Evolutionary conservation across 2,113 vertebrate genomes (phyloP), one percentile per base, ranked within the genome.

Genomic region (Seriola dumerili): DNA sequence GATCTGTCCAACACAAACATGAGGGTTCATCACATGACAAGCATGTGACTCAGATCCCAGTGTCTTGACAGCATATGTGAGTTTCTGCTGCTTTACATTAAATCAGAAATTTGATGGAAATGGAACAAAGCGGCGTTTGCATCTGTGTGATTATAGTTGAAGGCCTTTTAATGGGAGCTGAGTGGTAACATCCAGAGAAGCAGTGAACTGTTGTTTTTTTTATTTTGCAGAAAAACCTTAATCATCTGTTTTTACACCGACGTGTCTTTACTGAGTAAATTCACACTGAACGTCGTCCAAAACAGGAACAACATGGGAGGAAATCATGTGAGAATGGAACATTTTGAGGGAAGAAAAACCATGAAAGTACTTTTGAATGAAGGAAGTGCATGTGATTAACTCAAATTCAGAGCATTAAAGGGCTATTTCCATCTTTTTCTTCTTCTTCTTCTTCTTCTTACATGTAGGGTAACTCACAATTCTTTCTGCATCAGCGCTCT

Each of bases 21-120:
- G 58, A 63, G 32, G 38, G 52, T 65, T 83, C 32, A 72, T 88
- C 67, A 71, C 42, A 25, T 71, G 48, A 62, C 34, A 69, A 17
- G 63, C 80, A 67, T 64, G 58, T 29, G 34, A 36, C 32, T 71
- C 8, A 8, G 59, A 78, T 83, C 17, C 5, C 48, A 6, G 29
- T 61, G 36, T 78, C 17, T 67, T 81, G 78, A 66, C 12, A 23
- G 34, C 36, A 78, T n/a, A 59, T 75, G 50, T 38, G 57, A 69
- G 10, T 42, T 42, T 58, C 59, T 61, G 80, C 76, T 65, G 58
- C 23, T 11, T 19, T 8, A 64, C 54, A 75, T 83, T 48, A 68
- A 61, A 71, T 75, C 48, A 59, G 11, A 62, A 19, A 38, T 68
- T 16, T 72, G 25, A 42, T 62, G 50, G 52, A 55, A 65, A 17